Percentiles rank a stretch among this genome's conserved stretches.
Evolutionary conservation across 2,113 vertebrate genomes (phyloP).

Genomic region (Petroica traversi): DNA sequence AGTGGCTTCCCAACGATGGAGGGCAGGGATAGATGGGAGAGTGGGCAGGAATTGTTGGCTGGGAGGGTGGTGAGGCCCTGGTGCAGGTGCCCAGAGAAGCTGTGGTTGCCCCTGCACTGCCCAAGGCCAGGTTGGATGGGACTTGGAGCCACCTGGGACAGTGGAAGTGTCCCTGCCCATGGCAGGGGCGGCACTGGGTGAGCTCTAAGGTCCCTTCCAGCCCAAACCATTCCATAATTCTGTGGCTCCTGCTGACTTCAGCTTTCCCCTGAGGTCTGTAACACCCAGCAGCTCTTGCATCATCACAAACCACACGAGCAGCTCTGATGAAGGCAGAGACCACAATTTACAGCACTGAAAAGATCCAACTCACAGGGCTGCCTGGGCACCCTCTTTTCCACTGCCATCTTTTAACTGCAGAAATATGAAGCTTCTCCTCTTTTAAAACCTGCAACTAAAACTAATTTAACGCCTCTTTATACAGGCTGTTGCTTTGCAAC

Average conservation of each 20-base stretch:
- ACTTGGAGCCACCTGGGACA: neutral
- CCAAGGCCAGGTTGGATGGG: neutral
- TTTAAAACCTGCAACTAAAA: neutral
- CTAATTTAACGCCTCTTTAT: neutral
- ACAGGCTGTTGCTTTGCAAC: neutral
- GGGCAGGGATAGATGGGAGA: neutral
- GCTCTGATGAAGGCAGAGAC: neutral
- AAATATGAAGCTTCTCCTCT: neutral
- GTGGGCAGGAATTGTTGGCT: neutral
- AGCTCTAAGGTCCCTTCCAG: neutral
- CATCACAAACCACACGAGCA: neutral
- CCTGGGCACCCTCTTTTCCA: neutral
- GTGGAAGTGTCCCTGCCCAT: neutral
- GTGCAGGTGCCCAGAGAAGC: neutral
- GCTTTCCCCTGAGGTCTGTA: neutral
- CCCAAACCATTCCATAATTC: neutral
- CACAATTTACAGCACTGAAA: neutral
- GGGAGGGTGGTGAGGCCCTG: accelerated
- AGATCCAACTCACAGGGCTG: neutral
- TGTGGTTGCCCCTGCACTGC: neutral
- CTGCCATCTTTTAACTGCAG: neutral
- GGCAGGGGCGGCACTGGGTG: neutral
- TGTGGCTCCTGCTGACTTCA: neutral
- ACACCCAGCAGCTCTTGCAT: neutral
- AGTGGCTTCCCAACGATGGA: neutral